Evolutionary conservation across 2,113 vertebrate genomes (phyloP), one percentile per base, ranked within the genome.

Genomic region (Rattus rattus): DNA sequence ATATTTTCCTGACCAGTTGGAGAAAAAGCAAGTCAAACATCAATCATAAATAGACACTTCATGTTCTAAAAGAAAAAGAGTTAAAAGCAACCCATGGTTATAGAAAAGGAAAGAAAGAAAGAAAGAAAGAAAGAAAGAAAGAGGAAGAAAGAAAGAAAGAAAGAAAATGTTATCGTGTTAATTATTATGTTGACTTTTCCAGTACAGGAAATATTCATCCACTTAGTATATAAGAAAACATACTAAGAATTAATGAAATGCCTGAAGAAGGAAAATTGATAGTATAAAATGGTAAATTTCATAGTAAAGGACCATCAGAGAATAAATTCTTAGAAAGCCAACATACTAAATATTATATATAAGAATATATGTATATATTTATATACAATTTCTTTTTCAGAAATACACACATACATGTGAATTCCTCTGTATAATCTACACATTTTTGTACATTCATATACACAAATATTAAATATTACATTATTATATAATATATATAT

Each of bases 11-110:
- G 26, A 8, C 28, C n/a, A 2, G 3, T 12, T 26, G 65, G 63
- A 95, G 52, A 96, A 91, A 83, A 26, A 19, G 0, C 76, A 94
- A 76, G 73, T 81, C 36, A 91, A 84, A 80, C 33, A 77, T 20
- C 81, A 79, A 93, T 76, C n/a, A 86, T 72, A 90, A 94, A 95
- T 1, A 5, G 70, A 47, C 79, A 22, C 67, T 79, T 96, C 72
- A 33, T 70, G 79, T 63, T 90, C 17, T 61, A 63, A 93, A 79
- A 89, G 65, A 30, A 89, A 94, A 77, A 84, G 67, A 77, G 79
- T 70, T 14, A 61, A 72, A 81, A 72, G 47, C 61, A 87, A 22
- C 26, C 7, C 43, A 2, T 39, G 26, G 24, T 88, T 73, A 43
- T 9, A 14, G 20, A 59, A 67, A 69, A 43, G 3, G 43, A 3